Conservation (phyloP, 2,888 invertebrate genomes). For the Caenorhabditis macrosperma region DNA sequence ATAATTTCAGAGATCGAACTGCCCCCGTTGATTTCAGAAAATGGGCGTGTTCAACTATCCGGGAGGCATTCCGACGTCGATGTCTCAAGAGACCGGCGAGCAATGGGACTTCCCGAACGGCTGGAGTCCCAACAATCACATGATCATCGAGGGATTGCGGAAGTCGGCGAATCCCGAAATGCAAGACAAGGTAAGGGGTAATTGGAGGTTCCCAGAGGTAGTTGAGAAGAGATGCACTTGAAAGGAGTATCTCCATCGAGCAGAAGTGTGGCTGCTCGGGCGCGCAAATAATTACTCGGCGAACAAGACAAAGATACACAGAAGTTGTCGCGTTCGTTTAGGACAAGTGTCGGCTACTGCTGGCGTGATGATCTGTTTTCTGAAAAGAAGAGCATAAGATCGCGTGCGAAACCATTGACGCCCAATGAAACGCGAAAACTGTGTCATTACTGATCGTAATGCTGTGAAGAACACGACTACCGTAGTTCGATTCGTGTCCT, state of each 20-base stretch:
- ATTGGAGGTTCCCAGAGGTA: slow-evolving; percentile 10
- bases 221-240: slow-evolving; percentile 24
- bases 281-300: not conserved
- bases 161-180: slow-evolving; percentile 72
- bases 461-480: too few relatives aligned
- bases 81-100: slow-evolving; percentile 85
- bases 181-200: slow-evolving; percentile 67
- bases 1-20: not conserved
- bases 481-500: too few relatives aligned
- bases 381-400: too few relatives aligned
- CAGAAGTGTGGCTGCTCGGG: not conserved
- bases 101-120: slow-evolving; percentile 79
- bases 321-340: too few relatives aligned
- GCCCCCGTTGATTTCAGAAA: slow-evolving; percentile 61
- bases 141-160: slow-evolving; percentile 88
- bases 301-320: too few relatives aligned
- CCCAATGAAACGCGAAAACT: too few relatives aligned
- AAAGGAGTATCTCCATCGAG: slow-evolving; percentile 7
- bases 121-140: slow-evolving; percentile 83
- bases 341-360: too few relatives aligned
- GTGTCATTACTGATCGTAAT: too few relatives aligned
- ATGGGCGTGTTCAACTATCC: slow-evolving; percentile 69
- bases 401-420: too few relatives aligned
- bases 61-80: slow-evolving; percentile 71
- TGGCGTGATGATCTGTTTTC: too few relatives aligned